phyloP scores from a whole-genome alignment of 1,140 invertebrate species.

The Elymnias hypermnestra region DNA sequence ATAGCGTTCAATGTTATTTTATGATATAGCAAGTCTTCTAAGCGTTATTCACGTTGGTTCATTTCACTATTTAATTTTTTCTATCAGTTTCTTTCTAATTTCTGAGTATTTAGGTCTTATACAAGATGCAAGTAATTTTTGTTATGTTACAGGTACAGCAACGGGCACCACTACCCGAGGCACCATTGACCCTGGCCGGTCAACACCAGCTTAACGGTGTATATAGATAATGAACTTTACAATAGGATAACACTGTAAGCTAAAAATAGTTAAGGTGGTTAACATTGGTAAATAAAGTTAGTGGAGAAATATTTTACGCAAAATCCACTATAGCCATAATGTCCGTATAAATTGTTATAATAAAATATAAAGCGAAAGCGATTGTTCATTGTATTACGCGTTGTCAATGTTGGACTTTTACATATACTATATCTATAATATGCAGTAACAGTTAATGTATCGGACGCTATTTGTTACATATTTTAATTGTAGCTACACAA shows the following conservation, averaged over 20 bases:
- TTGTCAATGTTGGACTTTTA: no score
- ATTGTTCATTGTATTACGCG: no score
- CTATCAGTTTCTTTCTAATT: no score
- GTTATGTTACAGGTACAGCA: conserved; percentile 50
- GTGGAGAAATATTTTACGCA: conserved; percentile 6
- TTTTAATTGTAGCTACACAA: conserved; percentile 1
- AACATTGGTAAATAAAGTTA: conserved; percentile 7
- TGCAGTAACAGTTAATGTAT: no score
- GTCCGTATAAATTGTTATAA: conserved; percentile 8
- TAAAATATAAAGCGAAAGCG: conserved; percentile 10
- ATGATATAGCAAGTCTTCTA: no score
- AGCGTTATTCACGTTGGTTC: no score
- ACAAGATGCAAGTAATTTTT: background rate
- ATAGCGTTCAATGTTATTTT: no score
- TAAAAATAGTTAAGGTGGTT: conserved; percentile 12
- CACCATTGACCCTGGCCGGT: conserved; percentile 59
- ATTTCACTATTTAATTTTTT: no score
- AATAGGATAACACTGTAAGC: conserved; percentile 11
- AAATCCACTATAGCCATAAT: conserved; percentile 16
- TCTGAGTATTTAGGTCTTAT: no score
- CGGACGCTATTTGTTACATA: background rate
- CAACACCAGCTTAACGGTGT: conserved; percentile 33
- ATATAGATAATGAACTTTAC: conserved; percentile 42
- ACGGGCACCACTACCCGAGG: conserved; percentile 54
- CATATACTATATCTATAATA: no score